Percentiles rank a stretch among this genome's conserved stretches.
Evolutionary conservation across 2,888 invertebrate species (phyloP).

Genomic region (Dasysyrphus tricinctus): DNA sequence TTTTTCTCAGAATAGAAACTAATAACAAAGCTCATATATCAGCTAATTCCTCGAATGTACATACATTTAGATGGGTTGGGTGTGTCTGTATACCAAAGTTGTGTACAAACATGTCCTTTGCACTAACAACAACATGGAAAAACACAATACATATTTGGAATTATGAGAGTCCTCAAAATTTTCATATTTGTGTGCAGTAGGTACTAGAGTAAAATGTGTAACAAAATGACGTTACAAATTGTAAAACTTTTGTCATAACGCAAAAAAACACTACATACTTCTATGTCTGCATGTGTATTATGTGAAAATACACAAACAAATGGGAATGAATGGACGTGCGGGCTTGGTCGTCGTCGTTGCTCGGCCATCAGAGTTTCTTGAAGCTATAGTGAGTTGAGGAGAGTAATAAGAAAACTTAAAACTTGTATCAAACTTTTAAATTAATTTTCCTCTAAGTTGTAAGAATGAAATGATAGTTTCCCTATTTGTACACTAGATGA

Average conservation of each 20-base stretch:
- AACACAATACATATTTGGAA: conserved; percentile 11
- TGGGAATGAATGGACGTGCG: neutral
- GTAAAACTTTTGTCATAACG: conserved; percentile 70
- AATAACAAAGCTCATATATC: conserved; percentile 68
- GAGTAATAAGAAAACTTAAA: conserved; percentile 69
- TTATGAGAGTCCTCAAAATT: conserved; percentile 38
- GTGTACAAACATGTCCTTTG: conserved; percentile 14
- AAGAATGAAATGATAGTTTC: conserved; percentile 28
- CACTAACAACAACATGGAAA: neutral
- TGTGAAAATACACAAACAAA: conserved; percentile 1
- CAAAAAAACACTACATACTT: conserved; percentile 20
- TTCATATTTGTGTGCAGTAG: conserved; percentile 45
- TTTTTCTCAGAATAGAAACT: conserved; percentile 33
- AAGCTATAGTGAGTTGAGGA: conserved; percentile 3
- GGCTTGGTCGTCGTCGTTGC: neutral
- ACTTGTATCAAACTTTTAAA: conserved; percentile 75
- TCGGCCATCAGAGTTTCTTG: conserved; percentile 5
- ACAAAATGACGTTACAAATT: conserved; percentile 69
- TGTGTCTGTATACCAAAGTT: neutral
- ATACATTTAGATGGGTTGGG: neutral
- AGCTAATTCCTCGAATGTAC: conserved; percentile 1
- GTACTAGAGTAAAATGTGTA: conserved; percentile 48
- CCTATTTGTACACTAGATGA: conserved; percentile 3
- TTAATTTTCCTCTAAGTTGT: conserved; percentile 66
- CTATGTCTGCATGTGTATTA: neutral